Evolutionary conservation across 1,140 invertebrate genomes (phyloP).

Genomic region (Cataglyphis hispanica): DNA sequence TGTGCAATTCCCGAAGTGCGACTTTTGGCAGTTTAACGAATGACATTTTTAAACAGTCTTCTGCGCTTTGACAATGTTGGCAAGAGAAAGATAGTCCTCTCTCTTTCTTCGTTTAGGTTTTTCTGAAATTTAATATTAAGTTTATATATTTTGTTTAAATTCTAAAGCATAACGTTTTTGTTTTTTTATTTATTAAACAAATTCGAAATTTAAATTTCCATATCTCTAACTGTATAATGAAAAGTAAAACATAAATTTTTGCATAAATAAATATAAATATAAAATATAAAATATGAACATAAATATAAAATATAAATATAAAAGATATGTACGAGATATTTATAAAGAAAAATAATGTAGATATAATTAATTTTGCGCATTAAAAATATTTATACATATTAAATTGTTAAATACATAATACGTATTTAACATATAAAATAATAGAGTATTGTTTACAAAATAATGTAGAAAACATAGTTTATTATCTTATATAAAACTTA

Average conservation of each 20-base stretch:
- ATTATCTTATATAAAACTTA: neutral
- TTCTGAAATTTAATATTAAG: neutral
- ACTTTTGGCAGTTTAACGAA: slow-evolving; percentile 13
- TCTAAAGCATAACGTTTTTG: neutral
- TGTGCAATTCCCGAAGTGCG: slow-evolving; percentile 31
- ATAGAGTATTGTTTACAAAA: neutral
- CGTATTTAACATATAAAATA: neutral
- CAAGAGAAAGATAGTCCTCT: neutral
- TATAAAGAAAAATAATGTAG: neutral
- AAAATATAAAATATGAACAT: no score
- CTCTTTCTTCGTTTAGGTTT: neutral
- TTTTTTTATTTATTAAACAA: neutral
- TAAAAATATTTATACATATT: neutral
- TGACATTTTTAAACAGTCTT: neutral
- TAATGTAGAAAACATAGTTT: neutral
- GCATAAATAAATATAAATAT: neutral
- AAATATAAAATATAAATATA: slow-evolving; percentile 2
- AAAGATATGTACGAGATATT: slow-evolving; percentile 3
- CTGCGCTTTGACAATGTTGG: neutral
- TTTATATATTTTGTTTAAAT: neutral
- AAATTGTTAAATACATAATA: neutral
- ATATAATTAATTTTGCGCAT: slow-evolving; percentile 6
- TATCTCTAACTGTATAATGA: neutral
- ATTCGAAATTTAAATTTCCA: neutral
- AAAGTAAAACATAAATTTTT: neutral